These are phyloP conservation scores for Ceuthmochares aereus DNA, from an alignment of 2,113 vertebrate genomes.

Conservation along the genomic window DNA sequence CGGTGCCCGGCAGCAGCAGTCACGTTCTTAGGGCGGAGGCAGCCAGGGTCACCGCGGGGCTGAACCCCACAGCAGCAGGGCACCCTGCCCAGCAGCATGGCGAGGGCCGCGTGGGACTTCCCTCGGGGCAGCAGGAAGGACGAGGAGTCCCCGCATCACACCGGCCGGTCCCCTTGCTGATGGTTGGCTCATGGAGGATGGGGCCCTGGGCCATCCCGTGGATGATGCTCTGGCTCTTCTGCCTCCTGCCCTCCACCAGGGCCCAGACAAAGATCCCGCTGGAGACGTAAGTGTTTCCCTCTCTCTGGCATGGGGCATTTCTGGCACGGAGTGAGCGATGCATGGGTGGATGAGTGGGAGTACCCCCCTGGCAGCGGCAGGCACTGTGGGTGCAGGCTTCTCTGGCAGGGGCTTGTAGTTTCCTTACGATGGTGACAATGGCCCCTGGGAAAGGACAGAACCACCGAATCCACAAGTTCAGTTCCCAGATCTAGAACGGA, in stretches of 20 bases:
- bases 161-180: not conserved
- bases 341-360: rapidly evolving
- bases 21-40: not conserved
- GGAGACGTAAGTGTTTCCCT: slow-evolving; percentile 85
- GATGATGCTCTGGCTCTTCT: slow-evolving; percentile 75
- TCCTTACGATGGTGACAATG: rapidly evolving
- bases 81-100: not conserved
- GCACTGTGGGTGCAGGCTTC: not conserved
- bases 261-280: slow-evolving; percentile 86
- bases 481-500: rapidly evolving
- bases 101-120: rapidly evolving
- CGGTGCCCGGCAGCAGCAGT: not conserved
- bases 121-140: not conserved
- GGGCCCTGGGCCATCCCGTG: slow-evolving; percentile 63
- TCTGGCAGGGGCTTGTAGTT: not conserved
- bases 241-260: slow-evolving; percentile 56
- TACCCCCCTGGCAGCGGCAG: rapidly evolving
- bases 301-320: not conserved
- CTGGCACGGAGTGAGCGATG: not conserved
- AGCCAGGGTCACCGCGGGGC: not conserved
- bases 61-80: rapidly evolving
- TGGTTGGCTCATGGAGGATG: slow-evolving; percentile 35
- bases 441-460: not conserved
- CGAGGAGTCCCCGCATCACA: not conserved
- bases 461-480: rapidly evolving